Conservation (phyloP, 2,888 invertebrate species). For the Acrobasis consociella region DNA sequence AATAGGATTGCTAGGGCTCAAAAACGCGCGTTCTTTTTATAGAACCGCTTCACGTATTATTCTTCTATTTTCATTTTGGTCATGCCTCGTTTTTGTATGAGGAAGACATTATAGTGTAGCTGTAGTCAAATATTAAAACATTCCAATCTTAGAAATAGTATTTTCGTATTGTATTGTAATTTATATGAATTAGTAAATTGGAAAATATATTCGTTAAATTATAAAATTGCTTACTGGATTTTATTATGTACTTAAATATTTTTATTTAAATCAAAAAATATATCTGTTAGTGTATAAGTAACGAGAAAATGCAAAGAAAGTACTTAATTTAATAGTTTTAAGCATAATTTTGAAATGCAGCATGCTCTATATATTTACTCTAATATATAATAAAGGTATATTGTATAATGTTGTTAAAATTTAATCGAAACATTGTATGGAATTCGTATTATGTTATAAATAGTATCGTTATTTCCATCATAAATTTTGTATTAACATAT, state of each 20-base stretch:
- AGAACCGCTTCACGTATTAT: conserved; percentile 34
- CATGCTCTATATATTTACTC: background rate
- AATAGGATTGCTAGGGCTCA: conserved; percentile 71
- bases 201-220: background rate
- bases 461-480: conserved; percentile 72
- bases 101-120: conserved; percentile 13
- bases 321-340: conserved; percentile 12
- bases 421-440: conserved; percentile 43
- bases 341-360: conserved; percentile 8
- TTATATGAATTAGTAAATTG: conserved; percentile 11
- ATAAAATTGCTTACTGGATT: background rate
- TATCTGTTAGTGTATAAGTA: background rate
- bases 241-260: background rate
- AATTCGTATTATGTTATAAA: conserved; percentile 74
- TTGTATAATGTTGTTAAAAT: conserved; percentile 15
- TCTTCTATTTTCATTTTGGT: conserved; percentile 82
- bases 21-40: conserved; percentile 37
- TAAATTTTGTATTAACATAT: conserved; percentile 39
- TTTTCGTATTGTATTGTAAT: conserved; percentile 24
- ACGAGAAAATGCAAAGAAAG: conserved; percentile 7
- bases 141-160: conserved; percentile 25
- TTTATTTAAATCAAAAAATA: background rate
- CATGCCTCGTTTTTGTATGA: conserved; percentile 33
- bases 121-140: conserved; percentile 6
- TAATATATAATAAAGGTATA: background rate